These are phyloP conservation scores for Samia ricini DNA, from an alignment of 1,140 invertebrate genomes.

Conservation along the genomic window DNA sequence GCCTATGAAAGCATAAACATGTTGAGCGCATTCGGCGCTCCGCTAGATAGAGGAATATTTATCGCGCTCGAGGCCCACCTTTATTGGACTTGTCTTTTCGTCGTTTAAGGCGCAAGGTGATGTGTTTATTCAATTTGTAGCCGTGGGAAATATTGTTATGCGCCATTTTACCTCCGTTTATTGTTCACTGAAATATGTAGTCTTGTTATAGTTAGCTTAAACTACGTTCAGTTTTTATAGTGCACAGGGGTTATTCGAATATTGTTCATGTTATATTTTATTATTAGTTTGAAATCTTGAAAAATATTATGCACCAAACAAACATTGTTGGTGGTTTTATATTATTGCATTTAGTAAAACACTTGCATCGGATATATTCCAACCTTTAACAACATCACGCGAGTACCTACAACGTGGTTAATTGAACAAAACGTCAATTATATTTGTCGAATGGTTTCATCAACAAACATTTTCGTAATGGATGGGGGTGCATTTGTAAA, in stretches of 20 bases:
- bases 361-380: neutral
- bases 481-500: conserved; percentile 63
- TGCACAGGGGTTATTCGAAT: neutral
- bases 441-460: conserved; percentile 46
- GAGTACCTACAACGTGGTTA: neutral
- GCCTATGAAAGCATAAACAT: conserved; percentile 37
- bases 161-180: conserved; percentile 49
- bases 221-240: neutral
- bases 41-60: conserved; percentile 57
- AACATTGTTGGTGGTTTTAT: too few species aligned
- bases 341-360: neutral
- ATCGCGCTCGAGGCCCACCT: conserved; percentile 41
- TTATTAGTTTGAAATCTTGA: too few species aligned
- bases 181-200: conserved; percentile 25
- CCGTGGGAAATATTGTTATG: conserved; percentile 67
- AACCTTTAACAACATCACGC: neutral
- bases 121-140: conserved; percentile 74
- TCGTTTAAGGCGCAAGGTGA: conserved; percentile 66
- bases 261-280: too few species aligned
- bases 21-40: conserved; percentile 29
- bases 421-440: conserved; percentile 5
- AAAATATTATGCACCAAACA: too few species aligned
- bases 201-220: conserved; percentile 19
- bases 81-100: conserved; percentile 71
- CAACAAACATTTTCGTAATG: conserved; percentile 61